Base-by-base conservation (phyloP, 2,888 invertebrate genomes). In the Penaeus monodon region DNA sequence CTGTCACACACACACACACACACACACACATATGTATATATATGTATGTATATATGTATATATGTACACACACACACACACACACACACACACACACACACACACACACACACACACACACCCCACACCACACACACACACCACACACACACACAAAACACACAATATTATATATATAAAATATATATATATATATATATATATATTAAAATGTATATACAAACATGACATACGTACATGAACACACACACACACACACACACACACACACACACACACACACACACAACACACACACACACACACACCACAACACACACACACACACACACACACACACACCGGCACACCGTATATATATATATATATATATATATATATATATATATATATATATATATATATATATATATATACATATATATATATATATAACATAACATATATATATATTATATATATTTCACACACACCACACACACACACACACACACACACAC, bases 331-430 rank as follows among this genome's bases (percentile, higher is more conserved):
- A n/a, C 20, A 70, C 33, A n/a, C n/a, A n/a, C n/a, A n/a, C n/a
- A n/a, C n/a, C n/a, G n/a, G n/a, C n/a, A n/a, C n/a, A n/a, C 4
- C 65, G 8, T 65, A 33, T 64, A 24, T 65, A 44, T 80, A 22
- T 80, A 64, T 80, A 64, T 80, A 64, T 80, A 64, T 65, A 64
- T 80, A 64, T 80, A 64, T 80, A 64, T 80, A 64, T 80, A 64
- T 80, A 64, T 80, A 64, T 64, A 64, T 80, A 64, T 80, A 64
- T 80, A 29, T 80, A 64, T 27, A 79, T 22, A 57, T 63, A 49
- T 57, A 79, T 63, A 79, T 57, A 79, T 63, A 79, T 57, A 79
- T 63, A 79, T 57, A 57, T 57, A 79, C 3, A 79, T 63, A 79
- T 49, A 57, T 22, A n/a, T 57, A 63, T 79, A 64, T 80, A 3